Evolutionary conservation across 2,888 invertebrate genomes (phyloP).

Genomic region (Cybosia mesomella): DNA sequence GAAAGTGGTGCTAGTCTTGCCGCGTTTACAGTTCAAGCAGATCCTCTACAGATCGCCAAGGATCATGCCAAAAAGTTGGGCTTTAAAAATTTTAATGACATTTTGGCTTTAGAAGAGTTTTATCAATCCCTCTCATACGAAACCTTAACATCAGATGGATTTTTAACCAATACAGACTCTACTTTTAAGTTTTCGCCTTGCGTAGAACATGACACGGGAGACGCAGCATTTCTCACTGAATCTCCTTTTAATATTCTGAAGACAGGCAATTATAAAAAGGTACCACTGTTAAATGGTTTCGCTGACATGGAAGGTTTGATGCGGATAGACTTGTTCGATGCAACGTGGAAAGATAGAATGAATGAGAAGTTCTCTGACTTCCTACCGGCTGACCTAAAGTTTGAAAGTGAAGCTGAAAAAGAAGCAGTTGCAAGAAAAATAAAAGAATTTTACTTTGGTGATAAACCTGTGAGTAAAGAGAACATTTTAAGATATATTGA

Average conservation of each 20-base stretch:
- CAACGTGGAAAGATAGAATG: constrained; percentile 58
- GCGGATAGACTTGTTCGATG: constrained; percentile 51
- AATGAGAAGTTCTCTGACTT: constrained; percentile 67
- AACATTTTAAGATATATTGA: constrained; percentile 53
- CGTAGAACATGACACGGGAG: constrained; percentile 22
- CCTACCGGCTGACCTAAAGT: constrained; percentile 62
- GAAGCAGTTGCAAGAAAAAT: constrained; percentile 51
- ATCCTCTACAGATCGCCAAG: constrained; percentile 59
- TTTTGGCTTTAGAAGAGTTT: constrained; percentile 53
- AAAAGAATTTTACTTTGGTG: constrained; percentile 61
- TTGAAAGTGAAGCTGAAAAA: constrained; percentile 51
- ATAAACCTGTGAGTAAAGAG: constrained; percentile 45
- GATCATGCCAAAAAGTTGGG: constrained; percentile 50
- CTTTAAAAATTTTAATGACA: constrained; percentile 50
- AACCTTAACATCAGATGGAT: constrained; percentile 8
- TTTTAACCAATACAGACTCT: neutral
- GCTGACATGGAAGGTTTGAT: constrained; percentile 66
- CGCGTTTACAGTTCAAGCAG: constrained; percentile 52
- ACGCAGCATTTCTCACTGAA: constrained; percentile 56
- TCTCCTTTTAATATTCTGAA: constrained; percentile 59
- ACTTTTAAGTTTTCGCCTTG: constrained; percentile 8
- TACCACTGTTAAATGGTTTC: constrained; percentile 65
- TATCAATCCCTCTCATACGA: constrained; percentile 15
- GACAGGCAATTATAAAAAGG: constrained; percentile 51
- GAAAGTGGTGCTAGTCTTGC: constrained; percentile 59